These are phyloP conservation scores for Mamestra configurata DNA, from an alignment of 1,140 invertebrate species.

Conservation along the genomic window DNA sequence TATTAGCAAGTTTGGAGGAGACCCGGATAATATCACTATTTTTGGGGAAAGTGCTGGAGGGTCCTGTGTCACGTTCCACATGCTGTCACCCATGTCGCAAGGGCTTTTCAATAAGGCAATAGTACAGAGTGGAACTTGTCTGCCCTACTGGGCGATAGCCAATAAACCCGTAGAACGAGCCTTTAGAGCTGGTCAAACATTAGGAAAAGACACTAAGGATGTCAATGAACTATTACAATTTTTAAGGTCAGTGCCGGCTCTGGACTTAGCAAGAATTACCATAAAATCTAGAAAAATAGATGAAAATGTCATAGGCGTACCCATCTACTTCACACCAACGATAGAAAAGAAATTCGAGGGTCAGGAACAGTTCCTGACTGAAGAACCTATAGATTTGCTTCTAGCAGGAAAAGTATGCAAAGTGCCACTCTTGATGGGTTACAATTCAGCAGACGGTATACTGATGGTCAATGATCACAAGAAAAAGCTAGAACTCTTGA, in stretches of 20 bases:
- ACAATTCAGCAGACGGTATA: constrained; percentile 89
- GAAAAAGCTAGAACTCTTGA: constrained; percentile 71
- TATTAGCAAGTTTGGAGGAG: constrained; percentile 91
- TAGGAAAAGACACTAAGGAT: constrained; percentile 84
- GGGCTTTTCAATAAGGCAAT: constrained; percentile 88
- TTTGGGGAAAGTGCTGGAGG: constrained; percentile 93
- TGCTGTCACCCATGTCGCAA: constrained; percentile 91
- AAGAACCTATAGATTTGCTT: constrained; percentile 77
- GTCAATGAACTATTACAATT: constrained; percentile 78
- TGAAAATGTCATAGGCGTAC: constrained; percentile 81
- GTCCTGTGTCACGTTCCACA: constrained; percentile 90
- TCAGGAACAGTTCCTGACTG: constrained; percentile 75
- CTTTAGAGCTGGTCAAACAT: constrained; percentile 76
- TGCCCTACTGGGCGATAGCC: constrained; percentile 86
- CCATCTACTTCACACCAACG: constrained; percentile 80
- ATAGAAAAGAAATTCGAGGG: constrained; percentile 82
- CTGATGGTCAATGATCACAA: constrained; percentile 70
- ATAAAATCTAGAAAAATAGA: constrained; percentile 66
- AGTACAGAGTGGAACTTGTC: constrained; percentile 90
- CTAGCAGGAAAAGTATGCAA: constrained; percentile 81
- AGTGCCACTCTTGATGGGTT: constrained; percentile 90
- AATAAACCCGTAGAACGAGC: constrained; percentile 73
- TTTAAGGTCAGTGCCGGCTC: constrained; percentile 80
- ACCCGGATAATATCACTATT: constrained; percentile 91
- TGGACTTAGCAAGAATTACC: constrained; percentile 75